Base-by-base conservation (phyloP, 1,140 invertebrate species). In the Aphelinus certus region DNA sequence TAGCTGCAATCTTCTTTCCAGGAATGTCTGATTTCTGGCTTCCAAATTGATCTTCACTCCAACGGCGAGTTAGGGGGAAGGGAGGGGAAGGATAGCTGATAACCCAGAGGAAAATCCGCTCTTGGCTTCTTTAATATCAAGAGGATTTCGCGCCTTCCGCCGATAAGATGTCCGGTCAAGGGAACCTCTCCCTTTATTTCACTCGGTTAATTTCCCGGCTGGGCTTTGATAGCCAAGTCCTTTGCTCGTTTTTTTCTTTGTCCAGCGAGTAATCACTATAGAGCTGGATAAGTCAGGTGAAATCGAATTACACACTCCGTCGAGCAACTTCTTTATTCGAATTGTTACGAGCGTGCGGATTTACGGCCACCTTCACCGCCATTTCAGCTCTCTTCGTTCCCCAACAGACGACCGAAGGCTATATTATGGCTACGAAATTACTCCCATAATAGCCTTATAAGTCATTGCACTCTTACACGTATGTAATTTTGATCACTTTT, bases 251-350 rank as follows among this genome's bases (percentile, higher is more conserved):
- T 43, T 26, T 43, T 26, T 60, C 42, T 60, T 60, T 7, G 58
- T 43, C 9, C 63, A 4, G 47, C 47, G 49, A 58, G 57, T 10
- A 58, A 58, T 10, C 58, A n/a, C 58, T 26, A 3, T 43, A n/a
- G 4, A 4, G 64, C 64, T 55, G 64, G 51, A 66, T 66, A 66
- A 57, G 66, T 68, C 66, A 68, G 42, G 66, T 46, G n/a, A 56
- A 71, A 71, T 71, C 69, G 69, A 71, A 71, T 71, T 71, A 71
- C 69, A 71, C 69, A 71, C 58, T 71, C 69, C 47, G 60, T 4
- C 60, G 49, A 53, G 57, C 58, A 63, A 7, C 69, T 71, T 71
- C 69, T 71, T 71, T 62, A 53, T 62, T 71, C 60, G 55, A 10
- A 71, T 62, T 71, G 68, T 61, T 61, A 69, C 51, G 51, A 51